Percentiles rank a stretch among this genome's conserved stretches.
Evolutionary conservation across 2,888 invertebrate genomes (phyloP).

Genomic region (Apamea sordens): DNA sequence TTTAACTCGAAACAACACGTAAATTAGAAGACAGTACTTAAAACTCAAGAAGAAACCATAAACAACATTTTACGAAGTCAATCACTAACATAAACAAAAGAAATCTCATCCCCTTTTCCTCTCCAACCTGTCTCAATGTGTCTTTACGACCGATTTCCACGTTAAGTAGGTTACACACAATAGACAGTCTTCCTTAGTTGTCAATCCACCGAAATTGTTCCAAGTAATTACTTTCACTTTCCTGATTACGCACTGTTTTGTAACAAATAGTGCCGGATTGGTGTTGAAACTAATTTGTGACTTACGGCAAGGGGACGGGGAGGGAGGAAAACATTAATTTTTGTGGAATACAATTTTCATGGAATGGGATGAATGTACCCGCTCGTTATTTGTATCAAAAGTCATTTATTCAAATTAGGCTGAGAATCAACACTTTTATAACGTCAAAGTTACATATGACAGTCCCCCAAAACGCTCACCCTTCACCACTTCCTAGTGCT

Average conservation of each 20-base stretch:
- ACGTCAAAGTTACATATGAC: no score
- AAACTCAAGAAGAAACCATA: slow-evolving; percentile 3
- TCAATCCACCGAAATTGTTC: slow-evolving; percentile 56
- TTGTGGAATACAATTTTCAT: not conserved
- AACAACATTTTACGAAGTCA: slow-evolving; percentile 16
- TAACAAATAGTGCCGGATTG: slow-evolving; percentile 45
- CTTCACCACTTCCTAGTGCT: no score
- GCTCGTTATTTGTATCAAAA: not conserved
- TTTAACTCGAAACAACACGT: not conserved
- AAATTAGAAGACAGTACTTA: not conserved
- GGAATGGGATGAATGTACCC: not conserved
- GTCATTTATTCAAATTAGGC: no score
- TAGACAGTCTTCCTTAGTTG: slow-evolving; percentile 54
- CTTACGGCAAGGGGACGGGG: slow-evolving; percentile 3
- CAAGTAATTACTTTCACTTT: slow-evolving; percentile 63
- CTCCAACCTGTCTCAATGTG: slow-evolving; percentile 20
- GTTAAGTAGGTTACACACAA: slow-evolving; percentile 49
- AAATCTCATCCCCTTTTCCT: slow-evolving; percentile 35
- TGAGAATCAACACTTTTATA: no score
- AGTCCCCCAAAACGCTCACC: no score
- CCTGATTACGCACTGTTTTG: slow-evolving; percentile 49
- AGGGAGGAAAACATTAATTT: not conserved
- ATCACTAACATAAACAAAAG: slow-evolving; percentile 30
- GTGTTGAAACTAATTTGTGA: slow-evolving; percentile 58
- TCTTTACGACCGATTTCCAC: slow-evolving; percentile 40